Conservation (phyloP, 2,888 invertebrate genomes). For the Caenorhabditis sinica region DNA sequence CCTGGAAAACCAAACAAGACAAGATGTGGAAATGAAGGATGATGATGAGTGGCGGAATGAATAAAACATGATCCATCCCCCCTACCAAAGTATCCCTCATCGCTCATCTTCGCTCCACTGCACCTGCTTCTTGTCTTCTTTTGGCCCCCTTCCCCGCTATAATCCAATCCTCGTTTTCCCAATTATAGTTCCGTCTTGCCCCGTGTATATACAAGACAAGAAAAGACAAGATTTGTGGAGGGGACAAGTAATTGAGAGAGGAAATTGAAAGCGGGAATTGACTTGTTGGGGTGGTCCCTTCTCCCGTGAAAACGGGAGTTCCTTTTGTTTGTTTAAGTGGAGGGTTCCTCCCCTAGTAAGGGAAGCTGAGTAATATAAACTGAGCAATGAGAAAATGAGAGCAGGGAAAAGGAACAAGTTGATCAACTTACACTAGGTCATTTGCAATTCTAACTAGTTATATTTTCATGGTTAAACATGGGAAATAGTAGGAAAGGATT, state of each 20-base stretch:
- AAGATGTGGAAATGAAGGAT: neutral
- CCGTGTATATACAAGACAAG: neutral
- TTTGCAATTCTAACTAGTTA: conserved; percentile 45
- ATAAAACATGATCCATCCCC: conserved; percentile 57
- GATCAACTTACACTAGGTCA: conserved; percentile 42
- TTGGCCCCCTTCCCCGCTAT: neutral
- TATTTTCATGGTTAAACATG: neutral
- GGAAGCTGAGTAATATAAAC: conserved; percentile 8
- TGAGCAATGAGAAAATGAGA: neutral
- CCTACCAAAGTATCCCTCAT: conserved; percentile 3
- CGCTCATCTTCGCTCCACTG: conserved; percentile 48
- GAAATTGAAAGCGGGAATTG: conserved; percentile 34
- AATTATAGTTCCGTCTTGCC: conserved; percentile 40
- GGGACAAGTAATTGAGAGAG: conserved; percentile 44
- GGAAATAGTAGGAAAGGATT: no score
- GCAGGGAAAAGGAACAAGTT: conserved; percentile 24
- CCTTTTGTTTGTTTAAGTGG: conserved; percentile 8
- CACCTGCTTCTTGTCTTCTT: conserved; percentile 44
- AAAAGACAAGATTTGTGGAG: conserved; percentile 12
- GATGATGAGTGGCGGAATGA: conserved; percentile 41
- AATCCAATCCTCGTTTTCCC: conserved; percentile 20
- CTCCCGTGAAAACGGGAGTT: conserved; percentile 11
- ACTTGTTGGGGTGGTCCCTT: neutral
- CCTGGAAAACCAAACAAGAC: neutral
- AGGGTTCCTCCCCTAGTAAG: neutral